Percentiles rank a stretch among this genome's conserved stretches.
Evolutionary conservation across 2,797 vertebrate species (phyloP).

Genomic region (Spondyliosoma cantharus): DNA sequence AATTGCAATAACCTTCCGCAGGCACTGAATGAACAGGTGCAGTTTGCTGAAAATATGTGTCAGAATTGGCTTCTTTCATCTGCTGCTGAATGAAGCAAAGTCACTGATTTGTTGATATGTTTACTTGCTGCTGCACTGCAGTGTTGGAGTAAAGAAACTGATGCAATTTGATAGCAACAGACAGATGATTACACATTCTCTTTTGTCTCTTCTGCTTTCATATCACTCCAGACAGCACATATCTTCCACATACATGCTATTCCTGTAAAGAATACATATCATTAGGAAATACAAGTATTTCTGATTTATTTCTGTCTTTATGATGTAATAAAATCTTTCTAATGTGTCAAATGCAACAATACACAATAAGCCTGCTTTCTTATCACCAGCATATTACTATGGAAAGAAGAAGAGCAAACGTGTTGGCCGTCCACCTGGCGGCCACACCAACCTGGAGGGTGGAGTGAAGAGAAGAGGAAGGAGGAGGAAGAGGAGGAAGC

Average conservation of each 20-base stretch:
- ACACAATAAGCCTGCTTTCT: slow-evolving; percentile 34
- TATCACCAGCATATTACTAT: slow-evolving; percentile 92
- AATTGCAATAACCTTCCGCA: not conserved
- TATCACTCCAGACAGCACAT: slow-evolving; percentile 7
- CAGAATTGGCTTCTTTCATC: slow-evolving; percentile 23
- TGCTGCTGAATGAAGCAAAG: slow-evolving; percentile 1
- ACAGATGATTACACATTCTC: slow-evolving; percentile 10
- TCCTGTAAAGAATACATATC: not conserved
- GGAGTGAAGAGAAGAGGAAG: slow-evolving; percentile 93
- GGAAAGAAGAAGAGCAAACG: slow-evolving; percentile 96
- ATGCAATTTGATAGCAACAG: slow-evolving; percentile 55
- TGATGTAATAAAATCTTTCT: slow-evolving; percentile 6
- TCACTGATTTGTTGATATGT: slow-evolving; percentile 42
- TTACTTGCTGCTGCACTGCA: slow-evolving; percentile 27
- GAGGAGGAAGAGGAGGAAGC: slow-evolving; percentile 95
- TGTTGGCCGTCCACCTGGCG: slow-evolving; percentile 92
- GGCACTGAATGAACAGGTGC: slow-evolving; percentile 5
- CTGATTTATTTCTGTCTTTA: not conserved
- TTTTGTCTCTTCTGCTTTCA: slow-evolving; percentile 18
- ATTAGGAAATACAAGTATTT: not conserved
- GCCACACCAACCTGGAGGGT: slow-evolving; percentile 93
- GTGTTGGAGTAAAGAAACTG: slow-evolving; percentile 27
- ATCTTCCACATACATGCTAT: not conserved
- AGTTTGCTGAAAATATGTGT: slow-evolving; percentile 18
- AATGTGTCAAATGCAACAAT: slow-evolving; percentile 13